phyloP scores from a whole-genome alignment of 2,888 invertebrate genomes.

The Prosopocoilus inquinatus region DNA sequence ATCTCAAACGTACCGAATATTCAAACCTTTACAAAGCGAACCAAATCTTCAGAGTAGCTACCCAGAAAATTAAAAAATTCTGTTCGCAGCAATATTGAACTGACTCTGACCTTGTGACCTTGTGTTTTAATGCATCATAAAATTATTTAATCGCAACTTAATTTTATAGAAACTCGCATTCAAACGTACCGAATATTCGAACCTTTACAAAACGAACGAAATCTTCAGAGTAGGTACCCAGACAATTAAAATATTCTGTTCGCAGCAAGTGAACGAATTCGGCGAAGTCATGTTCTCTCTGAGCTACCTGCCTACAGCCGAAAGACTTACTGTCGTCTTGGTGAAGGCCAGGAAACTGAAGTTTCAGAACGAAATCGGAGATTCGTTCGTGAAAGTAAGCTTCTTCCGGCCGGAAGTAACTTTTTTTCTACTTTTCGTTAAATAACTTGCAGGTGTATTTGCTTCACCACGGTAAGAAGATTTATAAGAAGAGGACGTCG shows the following conservation, averaged over 20 bases:
- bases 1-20: too few relatives aligned
- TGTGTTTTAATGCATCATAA: too few relatives aligned
- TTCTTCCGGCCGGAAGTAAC: not conserved
- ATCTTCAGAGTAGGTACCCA: too few relatives aligned
- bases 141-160: too few relatives aligned
- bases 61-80: too few relatives aligned
- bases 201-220: too few relatives aligned
- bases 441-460: conserved; percentile 63
- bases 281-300: conserved; percentile 81
- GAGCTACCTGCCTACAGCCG: conserved; percentile 79
- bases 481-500: conserved; percentile 78
- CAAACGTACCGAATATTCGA: too few relatives aligned
- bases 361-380: conserved; percentile 59
- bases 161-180: too few relatives aligned
- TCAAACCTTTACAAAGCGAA: too few relatives aligned
- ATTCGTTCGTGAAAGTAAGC: conserved; percentile 73
- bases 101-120: too few relatives aligned
- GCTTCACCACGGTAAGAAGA: conserved; percentile 76
- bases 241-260: not conserved
- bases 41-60: too few relatives aligned
- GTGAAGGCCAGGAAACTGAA: conserved; percentile 75
- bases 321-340: conserved; percentile 72
- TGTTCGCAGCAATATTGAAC: too few relatives aligned
- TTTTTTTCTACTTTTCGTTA: not conserved
- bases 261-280: conserved; percentile 54